Percentiles rank a stretch among this genome's conserved stretches.
Conservation (phyloP, 2,797 vertebrate genomes). For the Sebastes elongatus region DNA sequence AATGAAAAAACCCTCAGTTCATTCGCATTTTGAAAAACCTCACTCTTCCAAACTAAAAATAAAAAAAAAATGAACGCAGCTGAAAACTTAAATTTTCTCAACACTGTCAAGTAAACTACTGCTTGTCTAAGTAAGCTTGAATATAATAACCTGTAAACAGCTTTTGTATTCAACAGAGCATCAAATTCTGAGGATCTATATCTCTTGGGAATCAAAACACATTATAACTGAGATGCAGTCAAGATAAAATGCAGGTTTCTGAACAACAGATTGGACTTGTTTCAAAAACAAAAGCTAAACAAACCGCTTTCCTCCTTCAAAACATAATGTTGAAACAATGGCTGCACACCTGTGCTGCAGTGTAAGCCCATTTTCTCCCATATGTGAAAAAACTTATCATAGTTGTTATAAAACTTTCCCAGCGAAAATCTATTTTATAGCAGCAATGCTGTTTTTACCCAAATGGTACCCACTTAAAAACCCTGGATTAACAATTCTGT, state of each 20-base stretch:
- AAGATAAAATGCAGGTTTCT: slow-evolving; percentile 19
- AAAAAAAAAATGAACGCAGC: background rate
- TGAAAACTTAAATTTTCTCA: background rate
- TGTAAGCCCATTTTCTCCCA: background rate
- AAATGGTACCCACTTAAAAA: background rate
- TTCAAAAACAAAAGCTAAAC: slow-evolving; percentile 18
- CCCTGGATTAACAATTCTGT: background rate
- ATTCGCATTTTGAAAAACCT: background rate
- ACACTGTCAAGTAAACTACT: background rate
- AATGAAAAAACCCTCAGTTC: background rate
- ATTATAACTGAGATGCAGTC: slow-evolving; percentile 12
- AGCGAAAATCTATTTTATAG: background rate
- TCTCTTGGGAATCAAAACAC: slow-evolving; percentile 22
- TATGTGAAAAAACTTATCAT: background rate
- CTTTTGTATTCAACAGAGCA: background rate
- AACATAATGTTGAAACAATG: slow-evolving; percentile 10
- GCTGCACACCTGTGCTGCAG: slow-evolving; percentile 21
- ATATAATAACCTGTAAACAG: slow-evolving; percentile 9
- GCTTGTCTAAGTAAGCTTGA: background rate
- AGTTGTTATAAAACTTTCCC: background rate
- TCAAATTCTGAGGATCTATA: background rate
- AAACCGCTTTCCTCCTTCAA: background rate
- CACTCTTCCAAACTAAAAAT: background rate
- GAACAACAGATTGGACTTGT: slow-evolving; percentile 19
- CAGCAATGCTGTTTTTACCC: too few species aligned